Evolutionary conservation across 2,888 invertebrate species (phyloP).

Genomic region (Microctonus aethiopoides): DNA sequence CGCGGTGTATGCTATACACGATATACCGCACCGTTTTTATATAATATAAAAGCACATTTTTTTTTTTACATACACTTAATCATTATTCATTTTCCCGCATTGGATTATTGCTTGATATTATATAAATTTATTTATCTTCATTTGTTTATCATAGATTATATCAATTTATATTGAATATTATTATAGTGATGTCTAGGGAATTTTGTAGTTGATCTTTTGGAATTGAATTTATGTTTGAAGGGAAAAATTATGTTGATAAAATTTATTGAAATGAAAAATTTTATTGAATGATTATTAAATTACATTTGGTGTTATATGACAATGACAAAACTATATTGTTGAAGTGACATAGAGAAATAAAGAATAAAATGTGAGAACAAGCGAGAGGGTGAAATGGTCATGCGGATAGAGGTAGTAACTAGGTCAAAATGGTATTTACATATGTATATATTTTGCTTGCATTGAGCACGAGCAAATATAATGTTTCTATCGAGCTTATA

Average conservation of each 20-base stretch:
- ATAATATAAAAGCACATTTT: not conserved
- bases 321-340: not conserved
- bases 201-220: too few relatives aligned
- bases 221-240: too few relatives aligned
- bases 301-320: not conserved
- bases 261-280: not conserved
- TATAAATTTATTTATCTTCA: too few relatives aligned
- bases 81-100: too few relatives aligned
- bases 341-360: not conserved
- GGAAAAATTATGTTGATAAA: too few relatives aligned
- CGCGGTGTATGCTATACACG: constrained; percentile 20
- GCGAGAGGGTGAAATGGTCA: constrained; percentile 34
- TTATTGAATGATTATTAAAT: not conserved
- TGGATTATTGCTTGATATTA: too few relatives aligned
- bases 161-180: too few relatives aligned
- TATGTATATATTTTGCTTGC: constrained; percentile 43
- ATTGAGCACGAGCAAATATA: constrained; percentile 34
- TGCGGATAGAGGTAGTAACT: constrained; percentile 43
- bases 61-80: too few relatives aligned
- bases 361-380: not conserved
- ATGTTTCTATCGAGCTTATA: constrained; percentile 28
- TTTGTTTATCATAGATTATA: too few relatives aligned
- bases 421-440: constrained; percentile 46
- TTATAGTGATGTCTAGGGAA: too few relatives aligned
- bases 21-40: constrained; percentile 27